Conservation (phyloP, 2,888 invertebrate species). For the Malacosoma neustria region DNA sequence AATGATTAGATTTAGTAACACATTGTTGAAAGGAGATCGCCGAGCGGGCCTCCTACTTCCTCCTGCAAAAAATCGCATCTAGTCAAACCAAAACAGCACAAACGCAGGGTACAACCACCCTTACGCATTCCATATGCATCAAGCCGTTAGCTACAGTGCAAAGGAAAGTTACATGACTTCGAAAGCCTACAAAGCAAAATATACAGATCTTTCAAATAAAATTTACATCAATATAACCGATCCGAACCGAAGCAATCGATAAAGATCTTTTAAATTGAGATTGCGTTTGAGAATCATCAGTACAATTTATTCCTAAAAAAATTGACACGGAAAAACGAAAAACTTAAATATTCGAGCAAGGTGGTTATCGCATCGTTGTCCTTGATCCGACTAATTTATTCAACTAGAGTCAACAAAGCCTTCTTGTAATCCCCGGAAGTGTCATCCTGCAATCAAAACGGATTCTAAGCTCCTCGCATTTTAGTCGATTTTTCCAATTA, state of each 20-base stretch:
- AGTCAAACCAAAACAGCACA: slow-evolving; percentile 37
- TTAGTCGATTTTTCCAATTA: slow-evolving; percentile 11
- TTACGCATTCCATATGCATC: slow-evolving; percentile 38
- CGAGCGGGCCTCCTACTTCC: slow-evolving; percentile 78
- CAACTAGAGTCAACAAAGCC: slow-evolving; percentile 89
- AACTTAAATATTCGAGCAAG: slow-evolving; percentile 51
- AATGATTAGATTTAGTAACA: slow-evolving; percentile 68
- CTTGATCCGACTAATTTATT: slow-evolving; percentile 54
- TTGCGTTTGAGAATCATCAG: slow-evolving; percentile 14
- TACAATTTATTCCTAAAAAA: slow-evolving; percentile 10
- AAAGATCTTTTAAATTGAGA: slow-evolving; percentile 9
- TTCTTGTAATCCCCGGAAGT: slow-evolving; percentile 96
- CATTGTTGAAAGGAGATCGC: slow-evolving; percentile 78
- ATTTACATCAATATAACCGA: slow-evolving; percentile 43
- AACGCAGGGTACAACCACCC: slow-evolving; percentile 26
- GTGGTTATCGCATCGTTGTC: slow-evolving; percentile 36
- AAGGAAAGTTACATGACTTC: slow-evolving; percentile 46
- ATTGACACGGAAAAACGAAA: slow-evolving; percentile 53
- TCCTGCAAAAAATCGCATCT: slow-evolving; percentile 77
- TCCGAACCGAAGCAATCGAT: slow-evolving; percentile 26
- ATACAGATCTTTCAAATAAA: slow-evolving; percentile 63
- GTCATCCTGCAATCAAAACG: slow-evolving; percentile 85
- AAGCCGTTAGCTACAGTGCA: slow-evolving; percentile 66
- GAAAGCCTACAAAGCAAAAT: slow-evolving; percentile 50
- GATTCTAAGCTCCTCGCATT: slow-evolving; percentile 36